Evolutionary conservation across 2,113 vertebrate species (phyloP).

Genomic region (Galeopterus variegatus): DNA sequence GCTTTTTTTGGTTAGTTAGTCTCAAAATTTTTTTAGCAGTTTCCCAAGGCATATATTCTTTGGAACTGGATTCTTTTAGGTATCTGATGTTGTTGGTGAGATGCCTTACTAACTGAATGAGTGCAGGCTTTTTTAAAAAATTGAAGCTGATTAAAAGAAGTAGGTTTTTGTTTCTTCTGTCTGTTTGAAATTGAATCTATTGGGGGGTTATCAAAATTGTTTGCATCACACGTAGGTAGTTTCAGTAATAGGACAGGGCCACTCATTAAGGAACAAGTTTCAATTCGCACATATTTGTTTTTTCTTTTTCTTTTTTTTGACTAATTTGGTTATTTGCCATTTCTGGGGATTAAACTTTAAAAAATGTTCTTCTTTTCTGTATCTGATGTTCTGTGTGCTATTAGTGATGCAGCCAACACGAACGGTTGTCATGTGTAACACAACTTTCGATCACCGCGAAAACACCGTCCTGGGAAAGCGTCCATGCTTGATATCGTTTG

Average conservation of each 20-base stretch:
- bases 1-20: background rate
- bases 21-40: slow-evolving; percentile 12
- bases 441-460: slow-evolving; percentile 99
- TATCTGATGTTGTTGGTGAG: slow-evolving; percentile 38
- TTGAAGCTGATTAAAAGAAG: slow-evolving; percentile 57
- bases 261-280: slow-evolving; percentile 82
- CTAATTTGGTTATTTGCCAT: slow-evolving; percentile 93
- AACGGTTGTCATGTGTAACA: slow-evolving; percentile 99
- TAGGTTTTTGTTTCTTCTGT: slow-evolving; percentile 61
- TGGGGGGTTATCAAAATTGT: slow-evolving; percentile 76
- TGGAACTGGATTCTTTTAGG: slow-evolving; percentile 55
- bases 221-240: slow-evolving; percentile 80
- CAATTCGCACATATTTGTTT: slow-evolving; percentile 87
- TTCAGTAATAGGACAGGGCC: slow-evolving; percentile 71
- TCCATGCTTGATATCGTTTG: slow-evolving; percentile 99
- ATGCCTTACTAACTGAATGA: slow-evolving; percentile 56
- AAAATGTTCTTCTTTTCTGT: slow-evolving; percentile 99
- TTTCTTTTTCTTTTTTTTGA: slow-evolving; percentile 83
- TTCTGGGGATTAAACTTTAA: slow-evolving; percentile 96
- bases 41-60: slow-evolving; percentile 56
- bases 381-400: slow-evolving; percentile 99
- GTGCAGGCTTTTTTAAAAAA: slow-evolving; percentile 62
- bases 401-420: slow-evolving; percentile 99
- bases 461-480: slow-evolving; percentile 98
- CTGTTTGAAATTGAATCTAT: slow-evolving; percentile 68